These are phyloP conservation scores for Hydriomena furcata DNA, from an alignment of 2,888 invertebrate genomes.

Conservation along the genomic window DNA sequence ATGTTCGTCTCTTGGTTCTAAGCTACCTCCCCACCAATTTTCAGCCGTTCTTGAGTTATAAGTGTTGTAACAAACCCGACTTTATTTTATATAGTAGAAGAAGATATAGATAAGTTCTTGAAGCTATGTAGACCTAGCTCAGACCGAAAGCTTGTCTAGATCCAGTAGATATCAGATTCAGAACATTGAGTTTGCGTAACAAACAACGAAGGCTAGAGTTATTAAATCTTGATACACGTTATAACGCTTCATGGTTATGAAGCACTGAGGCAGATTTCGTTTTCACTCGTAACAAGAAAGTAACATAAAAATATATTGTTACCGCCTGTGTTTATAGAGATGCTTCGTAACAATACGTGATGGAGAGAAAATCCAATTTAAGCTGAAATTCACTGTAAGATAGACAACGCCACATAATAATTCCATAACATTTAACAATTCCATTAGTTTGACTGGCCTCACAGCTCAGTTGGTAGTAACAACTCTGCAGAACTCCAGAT, in stretches of 20 bases:
- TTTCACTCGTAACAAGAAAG: slow-evolving; percentile 57
- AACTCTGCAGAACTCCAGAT: too few relatives aligned
- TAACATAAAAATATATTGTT: slow-evolving; percentile 69
- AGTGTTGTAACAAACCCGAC: too few relatives aligned
- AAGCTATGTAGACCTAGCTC: neutral
- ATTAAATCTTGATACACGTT: slow-evolving; percentile 55
- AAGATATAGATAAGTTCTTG: neutral
- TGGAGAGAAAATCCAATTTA: slow-evolving; percentile 37
- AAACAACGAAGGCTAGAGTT: slow-evolving; percentile 42
- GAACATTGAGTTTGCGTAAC: slow-evolving; percentile 44
- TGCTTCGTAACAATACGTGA: slow-evolving; percentile 49
- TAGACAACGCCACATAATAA: neutral
- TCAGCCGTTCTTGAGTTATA: too few relatives aligned
- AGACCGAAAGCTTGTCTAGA: slow-evolving; percentile 12
- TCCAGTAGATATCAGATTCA: slow-evolving; percentile 18
- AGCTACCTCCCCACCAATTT: too few relatives aligned
- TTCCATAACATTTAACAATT: too few relatives aligned
- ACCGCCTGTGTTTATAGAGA: slow-evolving; percentile 31
- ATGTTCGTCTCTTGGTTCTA: too few relatives aligned
- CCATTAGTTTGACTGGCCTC: too few relatives aligned
- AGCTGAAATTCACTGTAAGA: slow-evolving; percentile 8
- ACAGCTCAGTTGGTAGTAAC: too few relatives aligned
- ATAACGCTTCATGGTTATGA: slow-evolving; percentile 58
- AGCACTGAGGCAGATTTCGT: slow-evolving; percentile 51
- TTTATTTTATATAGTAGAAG: too few relatives aligned